Conservation (phyloP, 2,888 invertebrate species). For the Lycia hirtaria region DNA sequence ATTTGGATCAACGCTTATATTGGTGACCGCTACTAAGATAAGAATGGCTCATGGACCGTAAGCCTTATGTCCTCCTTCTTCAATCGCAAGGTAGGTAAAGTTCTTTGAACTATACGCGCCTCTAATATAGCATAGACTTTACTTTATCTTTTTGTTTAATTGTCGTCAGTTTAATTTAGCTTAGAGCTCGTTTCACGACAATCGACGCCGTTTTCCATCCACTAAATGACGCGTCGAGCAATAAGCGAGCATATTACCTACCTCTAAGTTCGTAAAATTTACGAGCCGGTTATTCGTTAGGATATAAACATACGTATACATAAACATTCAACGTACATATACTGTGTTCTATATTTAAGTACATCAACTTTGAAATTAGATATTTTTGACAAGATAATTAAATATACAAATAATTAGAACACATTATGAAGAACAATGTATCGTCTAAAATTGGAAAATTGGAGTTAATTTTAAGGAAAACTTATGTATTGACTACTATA, state of each 20-base stretch:
- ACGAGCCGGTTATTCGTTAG: slow-evolving; percentile 72
- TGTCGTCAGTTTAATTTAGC: neutral
- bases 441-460: no score
- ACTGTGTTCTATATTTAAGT: neutral
- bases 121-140: neutral
- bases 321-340: slow-evolving; percentile 3
- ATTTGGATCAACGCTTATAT: no score
- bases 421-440: no score
- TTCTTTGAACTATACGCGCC: no score
- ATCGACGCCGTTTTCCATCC: slow-evolving; percentile 56
- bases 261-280: slow-evolving; percentile 74
- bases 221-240: slow-evolving; percentile 61
- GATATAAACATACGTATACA: slow-evolving; percentile 57
- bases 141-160: neutral
- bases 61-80: no score
- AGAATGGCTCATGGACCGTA: no score
- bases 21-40: no score
- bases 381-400: no score
- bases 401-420: no score
- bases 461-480: no score
- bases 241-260: slow-evolving; percentile 72
- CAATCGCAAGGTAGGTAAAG: no score
- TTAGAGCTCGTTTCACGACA: neutral
- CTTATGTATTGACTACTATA: no score
- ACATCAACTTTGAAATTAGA: neutral